Conservation (phyloP, 2,113 vertebrate genomes). For the Suncus etruscus region DNA sequence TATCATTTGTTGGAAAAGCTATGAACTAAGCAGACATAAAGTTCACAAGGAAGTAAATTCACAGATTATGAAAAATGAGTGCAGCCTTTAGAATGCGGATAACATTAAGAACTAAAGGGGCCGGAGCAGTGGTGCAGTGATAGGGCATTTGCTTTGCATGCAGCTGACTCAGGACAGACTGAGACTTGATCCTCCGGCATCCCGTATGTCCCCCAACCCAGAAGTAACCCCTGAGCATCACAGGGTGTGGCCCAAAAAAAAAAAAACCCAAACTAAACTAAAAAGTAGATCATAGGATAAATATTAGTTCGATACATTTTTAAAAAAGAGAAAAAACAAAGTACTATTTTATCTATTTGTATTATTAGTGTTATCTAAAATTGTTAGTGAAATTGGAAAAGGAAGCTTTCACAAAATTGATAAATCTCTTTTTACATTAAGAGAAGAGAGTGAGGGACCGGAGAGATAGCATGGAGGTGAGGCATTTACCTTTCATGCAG, state of each 20-base stretch:
- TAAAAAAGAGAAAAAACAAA: background rate
- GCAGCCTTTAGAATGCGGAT: background rate
- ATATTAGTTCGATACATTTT: background rate
- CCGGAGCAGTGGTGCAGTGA: too few species aligned
- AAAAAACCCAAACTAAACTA: too few species aligned
- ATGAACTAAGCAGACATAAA: background rate
- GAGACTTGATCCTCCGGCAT: too few species aligned
- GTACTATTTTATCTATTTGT: constrained; percentile 35
- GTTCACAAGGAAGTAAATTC: constrained; percentile 23
- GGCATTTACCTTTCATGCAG: too few species aligned
- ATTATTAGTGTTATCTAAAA: background rate
- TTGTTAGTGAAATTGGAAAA: constrained; percentile 27
- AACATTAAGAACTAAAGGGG: constrained; percentile 17
- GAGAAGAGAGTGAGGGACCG: background rate
- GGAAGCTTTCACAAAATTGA: constrained; percentile 63
- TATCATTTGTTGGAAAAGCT: constrained; percentile 32
- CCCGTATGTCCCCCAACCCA: too few species aligned
- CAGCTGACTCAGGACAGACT: too few species aligned
- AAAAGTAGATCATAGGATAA: too few species aligned
- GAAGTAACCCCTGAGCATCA: too few species aligned
- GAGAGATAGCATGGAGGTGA: too few species aligned
- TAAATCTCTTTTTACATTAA: constrained; percentile 58
- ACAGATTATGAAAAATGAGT: constrained; percentile 23
- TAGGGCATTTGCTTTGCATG: too few species aligned
- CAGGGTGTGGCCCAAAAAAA: too few species aligned